Evolutionary conservation across 2,113 vertebrate genomes (phyloP).

Genomic region (Vulpes lagopus): DNA sequence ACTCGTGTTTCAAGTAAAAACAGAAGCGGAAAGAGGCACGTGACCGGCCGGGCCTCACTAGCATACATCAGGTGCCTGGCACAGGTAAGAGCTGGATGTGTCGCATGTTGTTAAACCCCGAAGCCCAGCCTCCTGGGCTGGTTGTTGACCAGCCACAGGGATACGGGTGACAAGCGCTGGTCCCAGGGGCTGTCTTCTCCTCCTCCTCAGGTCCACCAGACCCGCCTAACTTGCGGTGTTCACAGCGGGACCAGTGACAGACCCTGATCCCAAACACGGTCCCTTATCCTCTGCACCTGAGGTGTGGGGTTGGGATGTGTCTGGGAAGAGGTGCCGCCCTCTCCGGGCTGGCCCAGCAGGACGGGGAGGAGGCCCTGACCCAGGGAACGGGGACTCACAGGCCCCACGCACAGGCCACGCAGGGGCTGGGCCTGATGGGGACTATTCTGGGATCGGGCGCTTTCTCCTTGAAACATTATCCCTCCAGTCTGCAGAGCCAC

Average conservation of each 20-base stretch:
- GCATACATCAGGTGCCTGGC: rapidly evolving
- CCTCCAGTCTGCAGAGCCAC: not conserved
- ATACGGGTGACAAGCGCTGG: rapidly evolving
- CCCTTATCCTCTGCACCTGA: not conserved
- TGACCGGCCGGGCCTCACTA: not conserved
- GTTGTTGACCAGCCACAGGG: rapidly evolving
- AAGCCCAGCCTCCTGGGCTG: not conserved
- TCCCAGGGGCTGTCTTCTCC: not conserved
- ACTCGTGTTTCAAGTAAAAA: not conserved
- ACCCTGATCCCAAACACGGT: rapidly evolving
- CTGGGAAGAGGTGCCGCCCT: not conserved
- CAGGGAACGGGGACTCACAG: not conserved
- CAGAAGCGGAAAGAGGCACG: not conserved
- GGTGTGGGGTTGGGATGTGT: not conserved
- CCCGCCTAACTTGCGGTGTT: rapidly evolving
- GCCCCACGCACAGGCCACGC: rapidly evolving
- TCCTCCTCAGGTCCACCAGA: not conserved
- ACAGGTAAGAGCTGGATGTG: rapidly evolving
- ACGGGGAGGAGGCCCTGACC: not conserved
- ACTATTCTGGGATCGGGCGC: not conserved
- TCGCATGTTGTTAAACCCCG: rapidly evolving
- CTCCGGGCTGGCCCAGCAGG: not conserved
- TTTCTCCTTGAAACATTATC: not conserved
- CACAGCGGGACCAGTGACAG: not conserved
- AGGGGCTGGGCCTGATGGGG: not conserved